Evolutionary conservation across 2,113 vertebrate species (phyloP), one percentile per base, ranked within the genome.

Genomic region (Epinephelus moara): DNA sequence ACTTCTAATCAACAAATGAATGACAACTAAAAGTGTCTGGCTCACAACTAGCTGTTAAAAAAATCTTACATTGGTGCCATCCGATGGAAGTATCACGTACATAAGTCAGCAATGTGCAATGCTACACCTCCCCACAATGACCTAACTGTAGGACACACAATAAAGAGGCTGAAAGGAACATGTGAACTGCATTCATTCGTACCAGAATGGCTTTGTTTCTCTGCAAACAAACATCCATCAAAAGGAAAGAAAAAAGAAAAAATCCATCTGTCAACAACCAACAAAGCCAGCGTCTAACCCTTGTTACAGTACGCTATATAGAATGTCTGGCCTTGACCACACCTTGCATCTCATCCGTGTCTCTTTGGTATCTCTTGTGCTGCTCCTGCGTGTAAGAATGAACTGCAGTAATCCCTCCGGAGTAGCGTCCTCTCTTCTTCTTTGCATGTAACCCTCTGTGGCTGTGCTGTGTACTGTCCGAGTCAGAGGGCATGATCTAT

Each of bases 401-500:
- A 80, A 66, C 55, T 33, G 37, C 0, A 47, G 47, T 61, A 13
- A 30, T 82, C 61, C 21, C 55, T 64, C 60, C 40, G 53, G 49
- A 68, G 68, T 1, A 17, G 33, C 30, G 12, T 62, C 68, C 70
- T 59, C 15, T 68, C 27, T 60, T 60, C 62, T 25, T 59, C 33
- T 78, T 61, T 72, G 49, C 49, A 70, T 30, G 57, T 42, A 55
- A 68, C 68, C 70, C 75, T 60, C 71, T 42, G 4, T 19, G 70
- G 67, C 75, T 71, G 66, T 75, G 71, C 64, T 68, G 77, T 30
- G 42, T 19, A 27, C 23, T 3, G 37, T 79, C 59, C 56, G 6
- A 81, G 90, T 88, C 89, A 83, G 89, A 85, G 82, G 88, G 82
- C 86, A 71, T 84, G 89, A 91, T 94, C 87, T 78, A 40, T 88